Conservation (phyloP, 2,113 vertebrate genomes). For the Origma solitaria region DNA sequence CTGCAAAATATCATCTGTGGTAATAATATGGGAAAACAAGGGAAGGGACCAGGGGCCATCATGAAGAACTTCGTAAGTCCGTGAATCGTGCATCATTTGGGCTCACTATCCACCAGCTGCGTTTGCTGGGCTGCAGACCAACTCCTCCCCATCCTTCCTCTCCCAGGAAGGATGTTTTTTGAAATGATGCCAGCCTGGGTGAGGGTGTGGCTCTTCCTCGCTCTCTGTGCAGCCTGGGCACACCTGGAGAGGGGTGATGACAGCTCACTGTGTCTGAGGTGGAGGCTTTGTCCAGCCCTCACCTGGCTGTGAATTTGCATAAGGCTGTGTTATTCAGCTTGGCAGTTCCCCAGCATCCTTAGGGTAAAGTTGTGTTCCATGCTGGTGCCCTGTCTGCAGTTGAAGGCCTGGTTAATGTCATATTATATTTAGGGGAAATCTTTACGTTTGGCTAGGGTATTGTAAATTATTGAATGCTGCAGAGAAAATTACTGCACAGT, state of each 20-base stretch:
- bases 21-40: not conserved
- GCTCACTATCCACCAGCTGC: not conserved
- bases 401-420: constrained; percentile 54
- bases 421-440: constrained; percentile 60
- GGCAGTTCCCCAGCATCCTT: constrained; percentile 35
- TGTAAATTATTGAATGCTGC: constrained; percentile 48
- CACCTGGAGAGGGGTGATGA: not conserved
- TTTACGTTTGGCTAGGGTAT: constrained; percentile 41
- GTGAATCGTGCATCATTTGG: not conserved
- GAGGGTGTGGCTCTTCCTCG: not conserved
- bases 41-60: not conserved
- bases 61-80: not conserved
- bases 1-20: not conserved
- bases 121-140: not conserved
- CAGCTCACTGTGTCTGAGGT: not conserved
- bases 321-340: constrained; percentile 9
- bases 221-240: not conserved
- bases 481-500: not conserved
- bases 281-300: not conserved
- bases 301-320: constrained; percentile 32
- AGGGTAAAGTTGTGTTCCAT: constrained; percentile 16
- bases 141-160: not conserved
- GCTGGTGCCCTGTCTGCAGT: constrained; percentile 56
- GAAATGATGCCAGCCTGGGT: not conserved
- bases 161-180: not conserved